Base-by-base conservation (phyloP, 2,888 invertebrate genomes). In the Scaptomyza caliginosa region DNA sequence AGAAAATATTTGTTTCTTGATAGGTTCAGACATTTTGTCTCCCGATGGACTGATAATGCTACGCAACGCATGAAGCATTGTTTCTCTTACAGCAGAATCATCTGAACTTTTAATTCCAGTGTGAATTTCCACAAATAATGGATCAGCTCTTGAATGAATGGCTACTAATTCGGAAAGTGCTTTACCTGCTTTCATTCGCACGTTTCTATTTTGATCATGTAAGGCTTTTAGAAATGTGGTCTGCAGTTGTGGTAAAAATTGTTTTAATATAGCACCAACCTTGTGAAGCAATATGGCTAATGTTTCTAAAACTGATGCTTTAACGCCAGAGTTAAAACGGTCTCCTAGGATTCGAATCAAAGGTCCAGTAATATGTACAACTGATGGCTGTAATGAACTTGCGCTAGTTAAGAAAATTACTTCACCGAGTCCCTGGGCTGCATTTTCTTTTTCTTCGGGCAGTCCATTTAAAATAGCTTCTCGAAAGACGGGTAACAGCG, bases 171-270 rank as follows among this genome's bases (percentile, higher is more conserved):
- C 95, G 71, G 97, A 95, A 21, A 99, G 93, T 50, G 98, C 99
- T 48, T 93, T 93, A 0, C 96, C 98, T 7, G 98, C 97, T 92
- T 96, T 96, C 77, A 99, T 93, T 65, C 99, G 93, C 16, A 99
- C 98, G 70, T 94, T 93, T 58, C 98, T 93, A 91, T 96, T 96
- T 23, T 96, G 94, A 91, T 99, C 99, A 90, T 96, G 95, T 55
- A 99, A 93, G 3, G 99, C 96, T 92, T 99, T 99, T 51, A 99
- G 93, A 92, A 99, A 99, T 16, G 99, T 99, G 2, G 99, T 99
- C 93, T 99, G 99, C 34, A 99, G 94, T 92, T 99, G 99, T 2
- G 99, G 99, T 86, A 99, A 93, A 93, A 99, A 99, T 90, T 99
- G 99, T 91, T 98, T 98, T 91, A 99, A 92, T 95, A 98, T 96